These are phyloP conservation scores for Rhopalosiphum maidis DNA, from an alignment of 1,140 invertebrate species.

Conservation along the genomic window DNA sequence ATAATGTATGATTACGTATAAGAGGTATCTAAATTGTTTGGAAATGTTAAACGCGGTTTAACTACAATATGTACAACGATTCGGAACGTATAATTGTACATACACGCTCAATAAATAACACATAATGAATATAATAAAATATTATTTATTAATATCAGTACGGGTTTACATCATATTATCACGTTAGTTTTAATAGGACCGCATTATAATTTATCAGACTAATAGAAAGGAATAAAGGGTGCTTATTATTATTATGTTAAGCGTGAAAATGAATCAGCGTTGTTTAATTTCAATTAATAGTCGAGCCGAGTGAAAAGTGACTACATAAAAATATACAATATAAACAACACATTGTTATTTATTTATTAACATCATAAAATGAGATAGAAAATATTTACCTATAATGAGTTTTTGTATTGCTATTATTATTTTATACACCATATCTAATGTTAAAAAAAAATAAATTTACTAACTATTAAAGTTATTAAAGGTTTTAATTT, in stretches of 20 bases:
- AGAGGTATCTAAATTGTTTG: neutral
- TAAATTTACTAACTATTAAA: no score
- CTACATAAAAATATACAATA: neutral
- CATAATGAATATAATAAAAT: neutral
- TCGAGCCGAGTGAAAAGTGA: neutral
- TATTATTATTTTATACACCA: neutral
- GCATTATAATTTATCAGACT: constrained; percentile 5
- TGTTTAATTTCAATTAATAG: neutral
- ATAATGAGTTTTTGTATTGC: neutral
- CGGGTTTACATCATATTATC: neutral
- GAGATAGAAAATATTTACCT: neutral
- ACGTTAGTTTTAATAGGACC: neutral
- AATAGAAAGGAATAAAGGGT: neutral
- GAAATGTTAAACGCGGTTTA: neutral
- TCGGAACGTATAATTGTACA: neutral
- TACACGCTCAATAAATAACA: neutral
- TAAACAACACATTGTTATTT: no score
- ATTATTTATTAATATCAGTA: neutral
- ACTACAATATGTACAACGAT: neutral
- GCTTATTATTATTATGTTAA: neutral
- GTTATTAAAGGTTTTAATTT: no score
- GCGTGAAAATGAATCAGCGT: neutral
- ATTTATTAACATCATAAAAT: neutral
- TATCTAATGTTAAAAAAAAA: no score
- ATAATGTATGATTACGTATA: neutral